These are phyloP conservation scores for Tachyglossus aculeatus DNA, from an alignment of 2,797 vertebrate genomes.

Conservation along the genomic window DNA sequence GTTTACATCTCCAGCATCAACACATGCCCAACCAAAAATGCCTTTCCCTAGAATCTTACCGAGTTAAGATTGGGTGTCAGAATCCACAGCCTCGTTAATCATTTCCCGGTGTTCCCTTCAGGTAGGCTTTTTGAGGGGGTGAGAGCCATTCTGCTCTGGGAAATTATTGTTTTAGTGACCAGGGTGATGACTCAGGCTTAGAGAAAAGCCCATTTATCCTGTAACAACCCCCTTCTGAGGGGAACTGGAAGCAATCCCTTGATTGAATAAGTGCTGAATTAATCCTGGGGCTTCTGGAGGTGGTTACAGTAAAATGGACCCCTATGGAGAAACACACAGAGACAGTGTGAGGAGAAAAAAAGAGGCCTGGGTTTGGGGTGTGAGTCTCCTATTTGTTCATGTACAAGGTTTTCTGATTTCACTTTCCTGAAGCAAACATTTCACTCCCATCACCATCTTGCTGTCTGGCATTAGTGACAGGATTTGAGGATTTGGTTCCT, in stretches of 20 bases:
- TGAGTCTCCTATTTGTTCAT: background rate
- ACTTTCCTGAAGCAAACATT: background rate
- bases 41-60: conserved; percentile 43
- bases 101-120: conserved; percentile 69
- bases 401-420: background rate
- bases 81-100: conserved; percentile 66
- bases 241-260: conserved; percentile 47
- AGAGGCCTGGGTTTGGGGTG: too few species aligned
- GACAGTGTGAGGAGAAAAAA: background rate
- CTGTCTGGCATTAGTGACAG: too few species aligned
- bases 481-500: too few species aligned
- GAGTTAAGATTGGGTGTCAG: conserved; percentile 60
- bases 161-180: conserved; percentile 51
- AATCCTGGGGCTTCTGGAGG: conserved; percentile 19
- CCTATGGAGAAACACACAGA: background rate
- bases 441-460: too few species aligned
- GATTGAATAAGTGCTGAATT: conserved; percentile 32
- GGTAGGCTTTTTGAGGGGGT: conserved; percentile 10
- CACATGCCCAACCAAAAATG: conserved; percentile 34
- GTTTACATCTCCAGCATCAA: conserved; percentile 4
- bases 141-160: background rate
- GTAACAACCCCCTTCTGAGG: conserved; percentile 32
- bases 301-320: background rate
- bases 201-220: conserved; percentile 40
- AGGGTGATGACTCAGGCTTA: background rate